Conservation (phyloP, 2,888 invertebrate genomes). For the Pollenia angustigena region DNA sequence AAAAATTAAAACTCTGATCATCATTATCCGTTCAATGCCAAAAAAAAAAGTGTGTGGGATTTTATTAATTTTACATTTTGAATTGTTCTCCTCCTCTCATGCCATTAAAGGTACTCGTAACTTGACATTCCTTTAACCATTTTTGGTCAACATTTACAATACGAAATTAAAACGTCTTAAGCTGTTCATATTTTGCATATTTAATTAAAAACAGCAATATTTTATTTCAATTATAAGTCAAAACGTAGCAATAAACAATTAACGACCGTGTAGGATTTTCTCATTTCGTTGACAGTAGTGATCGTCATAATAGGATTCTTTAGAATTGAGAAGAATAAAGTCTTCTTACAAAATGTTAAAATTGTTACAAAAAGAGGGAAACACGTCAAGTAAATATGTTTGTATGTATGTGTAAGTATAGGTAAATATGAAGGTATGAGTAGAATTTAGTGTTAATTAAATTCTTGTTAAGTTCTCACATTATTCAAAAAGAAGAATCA, state of each 20-base stretch:
- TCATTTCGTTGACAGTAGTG: neutral
- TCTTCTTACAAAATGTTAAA: neutral
- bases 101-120: slow-evolving; percentile 13
- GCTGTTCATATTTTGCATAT: slow-evolving; percentile 37
- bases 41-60: no score
- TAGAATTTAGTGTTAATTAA: slow-evolving; percentile 2
- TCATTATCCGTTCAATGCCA: no score
- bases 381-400: neutral
- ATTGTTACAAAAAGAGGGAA: neutral
- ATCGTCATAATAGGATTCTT: slow-evolving; percentile 20
- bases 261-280: slow-evolving; percentile 11
- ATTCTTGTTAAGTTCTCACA: slow-evolving; percentile 50
- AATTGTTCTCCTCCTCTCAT: slow-evolving; percentile 27
- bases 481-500: neutral
- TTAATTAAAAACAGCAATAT: slow-evolving; percentile 23
- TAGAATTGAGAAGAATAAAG: slow-evolving; percentile 14
- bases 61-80: neutral
- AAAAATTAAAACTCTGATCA: neutral
- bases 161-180: neutral
- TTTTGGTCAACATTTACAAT: slow-evolving; percentile 27
- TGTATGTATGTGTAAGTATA: no score
- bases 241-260: slow-evolving; percentile 5
- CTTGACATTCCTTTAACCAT: slow-evolving; percentile 49
- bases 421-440: no score
- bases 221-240: neutral